Evolutionary conservation across 2,888 invertebrate genomes (phyloP), one percentile per base, ranked within the genome.

Genomic region (Cylindroiulus punctatus): DNA sequence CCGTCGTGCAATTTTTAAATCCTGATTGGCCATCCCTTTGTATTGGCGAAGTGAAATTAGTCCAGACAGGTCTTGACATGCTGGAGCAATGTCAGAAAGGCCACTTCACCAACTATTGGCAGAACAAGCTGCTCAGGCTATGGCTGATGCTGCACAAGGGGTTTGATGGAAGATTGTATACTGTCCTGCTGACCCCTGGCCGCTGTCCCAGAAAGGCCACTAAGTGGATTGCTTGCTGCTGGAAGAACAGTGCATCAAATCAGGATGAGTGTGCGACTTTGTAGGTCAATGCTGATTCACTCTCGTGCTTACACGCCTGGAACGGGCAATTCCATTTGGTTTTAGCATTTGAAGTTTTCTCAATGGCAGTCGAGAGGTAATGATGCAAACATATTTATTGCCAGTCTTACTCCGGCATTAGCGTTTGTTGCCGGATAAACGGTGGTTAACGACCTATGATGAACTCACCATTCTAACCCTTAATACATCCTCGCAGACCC

Each of bases 371-470:
- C 65, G n/a, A 65, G 65, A 26, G 65, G 65, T 65, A 65, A 65
- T 65, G 65, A 65, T 65, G 26, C 65, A 65, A 65, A 26, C 26
- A 65, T 65, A 65, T 65, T 65, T 65, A 65, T 65, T 65, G 65
- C 65, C 12, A 22, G 65, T 26, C 65, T 65, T 65, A 65, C 65
- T 65, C n/a, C 12, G 65, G 26, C 65, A 65, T 65, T 65, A 65
- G 65, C 65, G 65, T 65, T 65, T 65, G 65, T 65, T 65, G 65
- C 65, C 65, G 65, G 65, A 65, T 65, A 65, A 65, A 65, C 65
- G 65, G 65, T 65, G 65, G 65, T 65, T 65, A 65, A 65, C 65
- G 65, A 65, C 65, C 65, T 65, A 65, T 65, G 65, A 65, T 65
- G 65, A 65, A 65, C 65, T 65, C 65, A 65, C 65, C 65, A 65